These are phyloP conservation scores for Ciconia boyciana DNA, from an alignment of 2,113 vertebrate genomes.

Conservation along the genomic window DNA sequence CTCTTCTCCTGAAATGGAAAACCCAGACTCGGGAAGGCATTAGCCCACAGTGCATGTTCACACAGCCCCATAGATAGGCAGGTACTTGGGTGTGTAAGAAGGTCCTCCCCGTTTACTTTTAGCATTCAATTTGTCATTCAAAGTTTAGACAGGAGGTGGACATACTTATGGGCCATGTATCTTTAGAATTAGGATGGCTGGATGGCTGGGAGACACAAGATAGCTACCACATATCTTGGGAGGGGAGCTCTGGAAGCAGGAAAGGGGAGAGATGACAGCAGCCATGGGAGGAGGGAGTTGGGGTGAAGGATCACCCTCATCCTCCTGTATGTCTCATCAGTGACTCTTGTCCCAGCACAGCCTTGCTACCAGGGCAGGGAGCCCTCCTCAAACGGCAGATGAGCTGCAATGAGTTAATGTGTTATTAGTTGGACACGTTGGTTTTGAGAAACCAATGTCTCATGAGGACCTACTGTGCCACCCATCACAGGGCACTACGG, in stretches of 20 bases:
- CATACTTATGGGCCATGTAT: fast-evolving
- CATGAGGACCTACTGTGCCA: background rate
- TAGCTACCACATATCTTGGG: background rate
- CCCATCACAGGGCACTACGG: background rate
- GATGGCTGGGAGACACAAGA: background rate
- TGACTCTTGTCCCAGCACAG: background rate
- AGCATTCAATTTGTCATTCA: background rate
- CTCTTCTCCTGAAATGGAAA: background rate
- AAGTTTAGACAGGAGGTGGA: background rate
- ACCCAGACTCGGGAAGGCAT: background rate
- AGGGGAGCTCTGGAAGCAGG: background rate
- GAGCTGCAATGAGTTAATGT: background rate
- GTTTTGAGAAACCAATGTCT: background rate
- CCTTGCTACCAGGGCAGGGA: background rate
- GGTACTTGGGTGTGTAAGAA: background rate
- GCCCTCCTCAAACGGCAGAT: background rate
- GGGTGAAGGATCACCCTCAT: background rate
- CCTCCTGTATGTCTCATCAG: background rate
- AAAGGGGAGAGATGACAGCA: background rate
- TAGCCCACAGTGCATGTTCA: fast-evolving
- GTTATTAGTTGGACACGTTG: background rate
- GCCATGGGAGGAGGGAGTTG: background rate
- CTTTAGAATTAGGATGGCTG: background rate
- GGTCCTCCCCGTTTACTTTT: background rate
- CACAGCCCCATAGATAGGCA: background rate